Conservation (phyloP, 2,888 invertebrate genomes). For the Anthrax anthrax region DNA sequence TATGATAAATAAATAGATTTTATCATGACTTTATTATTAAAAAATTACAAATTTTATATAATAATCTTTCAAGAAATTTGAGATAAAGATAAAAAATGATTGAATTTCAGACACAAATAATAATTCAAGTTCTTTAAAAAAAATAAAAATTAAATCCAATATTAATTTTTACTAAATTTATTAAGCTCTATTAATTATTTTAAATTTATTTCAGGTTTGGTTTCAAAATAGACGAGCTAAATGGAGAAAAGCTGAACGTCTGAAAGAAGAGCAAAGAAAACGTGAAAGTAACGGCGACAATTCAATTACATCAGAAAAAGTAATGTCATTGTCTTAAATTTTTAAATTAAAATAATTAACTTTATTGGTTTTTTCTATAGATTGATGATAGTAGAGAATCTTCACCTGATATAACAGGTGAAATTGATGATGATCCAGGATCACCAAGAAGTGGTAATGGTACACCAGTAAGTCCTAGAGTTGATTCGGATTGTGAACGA, state of each 20-base stretch:
- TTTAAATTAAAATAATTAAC: background rate
- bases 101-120: no score
- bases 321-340: conserved; percentile 13
- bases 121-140: no score
- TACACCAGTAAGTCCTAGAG: conserved; percentile 27
- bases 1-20: no score
- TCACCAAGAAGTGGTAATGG: conserved; percentile 25
- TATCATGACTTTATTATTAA: no score
- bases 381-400: conserved; percentile 34
- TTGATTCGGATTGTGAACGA: conserved; percentile 32
- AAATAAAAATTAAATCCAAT: no score
- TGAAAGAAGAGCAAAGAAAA: conserved; percentile 82
- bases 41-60: no score
- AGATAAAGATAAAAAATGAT: no score
- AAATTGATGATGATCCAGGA: conserved; percentile 33
- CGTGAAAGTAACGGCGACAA: conserved; percentile 57
- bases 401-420: conserved; percentile 35
- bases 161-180: no score
- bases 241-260: conserved; percentile 82
- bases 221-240: conserved; percentile 86
- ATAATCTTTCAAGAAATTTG: no score
- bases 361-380: conserved; percentile 12
- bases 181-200: no score
- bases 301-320: conserved; percentile 43
- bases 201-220: conserved; percentile 56